Base-by-base conservation (phyloP, 1,140 invertebrate genomes). In the Lamellibrachia luymesi region DNA sequence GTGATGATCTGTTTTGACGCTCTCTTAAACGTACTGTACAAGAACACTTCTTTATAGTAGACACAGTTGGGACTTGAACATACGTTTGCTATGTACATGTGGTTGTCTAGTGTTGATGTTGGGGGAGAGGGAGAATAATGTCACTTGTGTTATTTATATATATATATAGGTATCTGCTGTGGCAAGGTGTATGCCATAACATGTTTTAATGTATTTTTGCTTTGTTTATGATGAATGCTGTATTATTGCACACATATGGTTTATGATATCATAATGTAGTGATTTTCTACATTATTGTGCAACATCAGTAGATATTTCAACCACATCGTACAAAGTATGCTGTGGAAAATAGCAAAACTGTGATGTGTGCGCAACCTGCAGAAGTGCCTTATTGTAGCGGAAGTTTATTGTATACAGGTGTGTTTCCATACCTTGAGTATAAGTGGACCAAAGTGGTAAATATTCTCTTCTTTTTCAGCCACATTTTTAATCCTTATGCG, bases 221-320 rank as follows among this genome's bases (percentile, higher is more conserved):
- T 80, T 80, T 80, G 64, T 22, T 80, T 80, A 80, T 22, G 25
- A 80, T 80, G 13, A 80, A 10, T 80, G 64, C 64, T 80, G 5
- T 4, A 80, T 80, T 80, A 80, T 0, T 80, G 64, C 64, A 80
- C 64, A 6, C 6, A 22, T 80, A 80, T 80, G 64, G 64, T 56
- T 56, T 17, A 56, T 56, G 52, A 80, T 17, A 22, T 80, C 64
- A 80, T 22, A 17, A 22, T 80, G 17, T 80, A 38, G 13, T 80
- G 17, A 80, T 10, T 17, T 22, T 10, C 25, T 10, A 80, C 25
- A 22, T 80, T 22, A 80, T 80, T 7, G 52, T 49, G 92, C 64
- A 51, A 52, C 92, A 92, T 92, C 50, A 10, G 50, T 50, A 49
- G 92, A 92, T 92, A 38, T 91, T 91, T 91, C 13, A 51, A 80